Conservation (phyloP, 2,888 invertebrate species). For the Drosophila imparisetae region DNA sequence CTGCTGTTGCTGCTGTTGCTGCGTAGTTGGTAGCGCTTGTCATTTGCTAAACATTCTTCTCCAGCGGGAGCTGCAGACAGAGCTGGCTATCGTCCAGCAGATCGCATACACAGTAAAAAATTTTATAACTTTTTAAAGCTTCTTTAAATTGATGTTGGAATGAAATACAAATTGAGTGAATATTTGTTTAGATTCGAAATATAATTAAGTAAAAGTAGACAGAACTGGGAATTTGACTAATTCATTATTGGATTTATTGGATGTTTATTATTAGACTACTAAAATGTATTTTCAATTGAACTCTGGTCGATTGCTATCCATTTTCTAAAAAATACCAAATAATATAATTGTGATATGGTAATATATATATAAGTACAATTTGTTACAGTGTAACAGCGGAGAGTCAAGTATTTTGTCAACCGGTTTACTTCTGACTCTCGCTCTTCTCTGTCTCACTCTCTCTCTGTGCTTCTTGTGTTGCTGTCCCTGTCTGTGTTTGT, state of each 20-base stretch:
- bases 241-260: not conserved
- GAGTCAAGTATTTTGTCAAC: constrained; percentile 65
- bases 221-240: not conserved
- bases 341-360: not conserved
- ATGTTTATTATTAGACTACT: not conserved
- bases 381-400: not conserved
- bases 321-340: not conserved
- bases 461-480: not conserved
- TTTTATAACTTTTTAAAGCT: not conserved
- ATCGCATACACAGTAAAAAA: constrained; percentile 59
- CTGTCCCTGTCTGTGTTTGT: constrained; percentile 16
- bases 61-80: constrained; percentile 28
- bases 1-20: constrained; percentile 14
- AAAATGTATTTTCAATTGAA: too few relatives aligned
- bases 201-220: not conserved
- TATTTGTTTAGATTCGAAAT: not conserved
- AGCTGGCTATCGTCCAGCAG: constrained; percentile 64
- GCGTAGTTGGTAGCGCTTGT: constrained; percentile 68
- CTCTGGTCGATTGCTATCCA: too few relatives aligned
- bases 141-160: not conserved
- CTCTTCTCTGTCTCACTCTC: not conserved
- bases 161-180: not conserved
- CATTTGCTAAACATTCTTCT: constrained; percentile 65
- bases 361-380: not conserved
- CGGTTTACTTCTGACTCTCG: constrained; percentile 51